Conservation (phyloP, 1,140 invertebrate genomes). For the Pseudomyrmex cubaensis region DNA sequence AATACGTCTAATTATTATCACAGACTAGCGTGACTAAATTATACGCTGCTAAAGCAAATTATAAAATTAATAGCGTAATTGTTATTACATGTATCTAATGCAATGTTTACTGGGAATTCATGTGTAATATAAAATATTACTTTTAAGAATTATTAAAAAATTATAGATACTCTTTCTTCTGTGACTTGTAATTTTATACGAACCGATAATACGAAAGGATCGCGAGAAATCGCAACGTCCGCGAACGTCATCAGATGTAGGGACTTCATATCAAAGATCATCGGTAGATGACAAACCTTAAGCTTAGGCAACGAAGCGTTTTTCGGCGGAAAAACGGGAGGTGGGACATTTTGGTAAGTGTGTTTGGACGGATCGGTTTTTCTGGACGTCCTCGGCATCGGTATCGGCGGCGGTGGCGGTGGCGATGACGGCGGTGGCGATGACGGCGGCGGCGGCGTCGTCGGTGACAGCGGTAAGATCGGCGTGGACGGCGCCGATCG, state of each 20-base stretch:
- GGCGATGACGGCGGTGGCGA: background rate
- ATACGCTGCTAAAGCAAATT: no score
- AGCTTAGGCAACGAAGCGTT: slow-evolving; percentile 69
- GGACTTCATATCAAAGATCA: slow-evolving; percentile 64
- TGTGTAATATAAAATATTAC: background rate
- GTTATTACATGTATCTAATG: no score
- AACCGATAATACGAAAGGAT: background rate
- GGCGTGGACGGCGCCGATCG: slow-evolving; percentile 35
- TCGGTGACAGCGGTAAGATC: slow-evolving; percentile 59
- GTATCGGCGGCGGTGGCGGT: slow-evolving; percentile 79
- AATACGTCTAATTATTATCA: no score
- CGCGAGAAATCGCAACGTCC: slow-evolving; percentile 19
- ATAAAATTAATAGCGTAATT: no score
- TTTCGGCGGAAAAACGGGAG: slow-evolving; percentile 82
- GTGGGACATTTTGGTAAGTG: slow-evolving; percentile 86
- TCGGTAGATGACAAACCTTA: slow-evolving; percentile 81
- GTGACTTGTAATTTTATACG: background rate
- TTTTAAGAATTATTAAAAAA: background rate
- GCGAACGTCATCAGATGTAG: slow-evolving; percentile 19
- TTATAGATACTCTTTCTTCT: background rate
- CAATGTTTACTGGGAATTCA: no score
- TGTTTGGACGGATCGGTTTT: slow-evolving; percentile 83
- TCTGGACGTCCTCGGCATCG: slow-evolving; percentile 81
- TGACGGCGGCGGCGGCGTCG: slow-evolving; percentile 82
- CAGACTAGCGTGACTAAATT: no score